A percentile compares a stretch with the other conserved stretches of the same genome.
phyloP scores from a whole-genome alignment of 2,888 invertebrate species.

The Drosophila neonasuta region DNA sequence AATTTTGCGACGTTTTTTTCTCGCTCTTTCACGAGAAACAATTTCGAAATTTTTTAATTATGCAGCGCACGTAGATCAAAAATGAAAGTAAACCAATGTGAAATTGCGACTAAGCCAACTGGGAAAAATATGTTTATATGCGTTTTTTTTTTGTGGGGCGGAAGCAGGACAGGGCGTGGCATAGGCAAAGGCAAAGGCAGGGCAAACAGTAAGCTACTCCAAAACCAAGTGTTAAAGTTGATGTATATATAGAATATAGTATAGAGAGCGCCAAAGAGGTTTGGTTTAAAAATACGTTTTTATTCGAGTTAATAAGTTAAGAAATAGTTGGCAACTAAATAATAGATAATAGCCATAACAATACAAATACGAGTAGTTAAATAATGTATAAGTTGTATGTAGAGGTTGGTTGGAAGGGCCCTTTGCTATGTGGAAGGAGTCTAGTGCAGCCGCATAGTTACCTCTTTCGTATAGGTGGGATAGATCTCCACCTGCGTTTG shows the following conservation, averaged over 20 bases:
- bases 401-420: conserved; percentile 15
- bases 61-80: conserved; percentile 70
- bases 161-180: conserved; percentile 22
- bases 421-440: conserved; percentile 12
- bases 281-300: conserved; percentile 40
- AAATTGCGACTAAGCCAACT: conserved; percentile 57
- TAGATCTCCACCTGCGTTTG: conserved; percentile 81
- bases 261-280: conserved; percentile 5
- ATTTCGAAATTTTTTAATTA: conserved; percentile 65
- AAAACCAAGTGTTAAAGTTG: conserved; percentile 53
- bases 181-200: conserved; percentile 12
- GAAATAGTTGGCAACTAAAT: conserved; percentile 41
- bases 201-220: conserved; percentile 28
- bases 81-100: conserved; percentile 73
- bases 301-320: conserved; percentile 70
- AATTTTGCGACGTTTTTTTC: conserved; percentile 55
- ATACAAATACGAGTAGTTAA: conserved; percentile 9
- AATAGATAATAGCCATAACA: conserved; percentile 34
- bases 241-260: conserved; percentile 18
- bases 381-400: background rate
- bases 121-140: conserved; percentile 31
- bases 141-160: conserved; percentile 31
- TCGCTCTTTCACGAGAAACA: conserved; percentile 39
- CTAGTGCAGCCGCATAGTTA: conserved; percentile 81
- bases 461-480: conserved; percentile 82